Base-by-base conservation (phyloP, 2,888 invertebrate genomes). In the Eupithecia pulchellata region DNA sequence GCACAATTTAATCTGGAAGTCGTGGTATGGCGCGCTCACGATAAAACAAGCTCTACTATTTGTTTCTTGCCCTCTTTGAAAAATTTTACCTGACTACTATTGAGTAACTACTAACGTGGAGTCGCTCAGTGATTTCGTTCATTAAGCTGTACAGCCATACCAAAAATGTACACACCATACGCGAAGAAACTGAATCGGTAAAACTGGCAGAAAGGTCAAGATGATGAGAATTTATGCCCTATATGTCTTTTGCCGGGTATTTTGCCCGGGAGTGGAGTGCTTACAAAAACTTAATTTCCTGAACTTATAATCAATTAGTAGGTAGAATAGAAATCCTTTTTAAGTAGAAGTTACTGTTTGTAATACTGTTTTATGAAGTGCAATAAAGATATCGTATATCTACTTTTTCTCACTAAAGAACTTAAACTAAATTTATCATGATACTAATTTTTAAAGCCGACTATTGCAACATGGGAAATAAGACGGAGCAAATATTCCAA, bases 1-100 rank as follows among this genome's bases (percentile, higher is more conserved):
- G 82, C 84, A 81, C 81, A 82, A 82, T 83, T 65, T 84, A 83
- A 77, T 79, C 68, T 64, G 63, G 42, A 9, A 61, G 39, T 13
- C 57, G 14, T 62, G 60, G 27, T 25, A 52, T 64, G 60, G 55
- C 64, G 47, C 39, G 68, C 47, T 62, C 17, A 29, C n/a, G 36
- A 52, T 72, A 72, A 20, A 52, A 34, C 29, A 17, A 47, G 66
- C 72, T 57, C 72, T 32, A 25, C 30, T 20, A 30, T 66, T 32
- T 8, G 11, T 52, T 30, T 25, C 6, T 66, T 34, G 52, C 63
- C 63, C 29, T 27, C 20, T 52, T 25, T 52, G 25, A 25, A 52
- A n/a, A 20, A 5, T 20, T n/a, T 47, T 20, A 20, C 9, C 9
- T 20, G 20, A 47, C 42, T 2, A 9, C 20, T 42, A 8, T 42